Conservation (phyloP, 2,888 invertebrate genomes). For the Trissoscelio sp. region DNA sequence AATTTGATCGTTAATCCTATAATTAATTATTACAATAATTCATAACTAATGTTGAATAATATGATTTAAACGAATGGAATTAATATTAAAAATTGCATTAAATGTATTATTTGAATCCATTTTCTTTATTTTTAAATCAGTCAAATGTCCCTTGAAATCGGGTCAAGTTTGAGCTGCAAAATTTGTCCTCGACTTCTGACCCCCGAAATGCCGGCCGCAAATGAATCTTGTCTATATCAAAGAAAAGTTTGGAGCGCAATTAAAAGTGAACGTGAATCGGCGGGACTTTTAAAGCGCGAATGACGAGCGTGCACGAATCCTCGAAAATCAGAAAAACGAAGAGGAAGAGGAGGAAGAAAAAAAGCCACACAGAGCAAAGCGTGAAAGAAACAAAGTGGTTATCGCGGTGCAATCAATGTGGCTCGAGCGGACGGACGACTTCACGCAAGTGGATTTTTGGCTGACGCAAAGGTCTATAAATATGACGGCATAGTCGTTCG, state of each 20-base stretch:
- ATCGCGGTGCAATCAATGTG: slow-evolving; percentile 15
- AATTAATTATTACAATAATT: too few relatives aligned
- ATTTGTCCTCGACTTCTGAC: too few relatives aligned
- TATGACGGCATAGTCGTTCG: too few relatives aligned
- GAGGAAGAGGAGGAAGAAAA: slow-evolving; percentile 34
- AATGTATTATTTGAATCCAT: too few relatives aligned
- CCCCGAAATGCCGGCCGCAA: slow-evolving; percentile 19
- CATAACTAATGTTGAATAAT: too few relatives aligned
- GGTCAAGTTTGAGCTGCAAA: too few relatives aligned
- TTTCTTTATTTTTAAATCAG: too few relatives aligned
- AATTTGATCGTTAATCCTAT: too few relatives aligned
- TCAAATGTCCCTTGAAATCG: too few relatives aligned
- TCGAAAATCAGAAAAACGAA: slow-evolving; percentile 35
- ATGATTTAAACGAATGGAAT: too few relatives aligned
- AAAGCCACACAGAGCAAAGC: slow-evolving; percentile 4
- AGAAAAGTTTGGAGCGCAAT: slow-evolving; percentile 15
- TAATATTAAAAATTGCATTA: too few relatives aligned
- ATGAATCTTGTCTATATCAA: background rate
- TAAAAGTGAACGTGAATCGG: slow-evolving; percentile 31
- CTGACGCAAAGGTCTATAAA: slow-evolving; percentile 30
- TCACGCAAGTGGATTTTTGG: background rate
- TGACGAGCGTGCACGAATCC: slow-evolving; percentile 37
- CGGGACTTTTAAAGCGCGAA: slow-evolving; percentile 29
- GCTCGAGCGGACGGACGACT: too few relatives aligned
- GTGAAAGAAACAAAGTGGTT: slow-evolving; percentile 7